phyloP scores from a whole-genome alignment of 2,888 invertebrate genomes.

The Mechanitis messenoides region DNA sequence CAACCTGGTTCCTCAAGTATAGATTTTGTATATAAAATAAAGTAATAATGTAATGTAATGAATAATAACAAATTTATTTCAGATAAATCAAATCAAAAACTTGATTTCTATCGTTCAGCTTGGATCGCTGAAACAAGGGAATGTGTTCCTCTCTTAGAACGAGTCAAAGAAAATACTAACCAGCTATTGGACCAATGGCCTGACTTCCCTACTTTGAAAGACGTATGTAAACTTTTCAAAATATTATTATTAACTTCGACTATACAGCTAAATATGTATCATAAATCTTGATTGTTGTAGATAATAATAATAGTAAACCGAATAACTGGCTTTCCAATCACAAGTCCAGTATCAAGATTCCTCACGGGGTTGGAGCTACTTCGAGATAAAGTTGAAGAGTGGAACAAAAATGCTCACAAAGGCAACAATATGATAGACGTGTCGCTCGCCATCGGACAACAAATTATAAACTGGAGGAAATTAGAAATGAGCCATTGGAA shows the following conservation, averaged over 20 bases:
- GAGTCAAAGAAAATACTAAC: constrained; percentile 77
- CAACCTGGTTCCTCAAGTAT: no score
- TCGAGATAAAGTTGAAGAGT: constrained; percentile 89
- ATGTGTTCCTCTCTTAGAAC: constrained; percentile 82
- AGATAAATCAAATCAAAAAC: constrained; percentile 48
- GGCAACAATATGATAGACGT: constrained; percentile 87
- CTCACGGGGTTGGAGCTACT: constrained; percentile 93
- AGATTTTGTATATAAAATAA: no score
- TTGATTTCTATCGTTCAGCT: constrained; percentile 89
- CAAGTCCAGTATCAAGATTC: constrained; percentile 90
- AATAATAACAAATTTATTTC: constrained; percentile 9
- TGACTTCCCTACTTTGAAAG: constrained; percentile 90
- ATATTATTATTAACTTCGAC: no score
- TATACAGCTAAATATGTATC: not conserved
- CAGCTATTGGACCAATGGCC: constrained; percentile 88
- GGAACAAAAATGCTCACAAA: constrained; percentile 94
- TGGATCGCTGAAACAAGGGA: constrained; percentile 86
- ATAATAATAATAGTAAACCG: constrained; percentile 81
- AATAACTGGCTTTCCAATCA: constrained; percentile 82
- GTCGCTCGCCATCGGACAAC: constrained; percentile 84
- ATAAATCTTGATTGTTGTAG: constrained; percentile 49
- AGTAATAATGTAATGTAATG: not conserved
- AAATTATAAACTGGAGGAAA: constrained; percentile 93
- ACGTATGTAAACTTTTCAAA: constrained; percentile 67
- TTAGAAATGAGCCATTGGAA: constrained; percentile 93